Percentiles rank a stretch among this genome's conserved stretches.
phyloP scores from a whole-genome alignment of 2,113 vertebrate genomes.

The Echinops telfairi region DNA sequence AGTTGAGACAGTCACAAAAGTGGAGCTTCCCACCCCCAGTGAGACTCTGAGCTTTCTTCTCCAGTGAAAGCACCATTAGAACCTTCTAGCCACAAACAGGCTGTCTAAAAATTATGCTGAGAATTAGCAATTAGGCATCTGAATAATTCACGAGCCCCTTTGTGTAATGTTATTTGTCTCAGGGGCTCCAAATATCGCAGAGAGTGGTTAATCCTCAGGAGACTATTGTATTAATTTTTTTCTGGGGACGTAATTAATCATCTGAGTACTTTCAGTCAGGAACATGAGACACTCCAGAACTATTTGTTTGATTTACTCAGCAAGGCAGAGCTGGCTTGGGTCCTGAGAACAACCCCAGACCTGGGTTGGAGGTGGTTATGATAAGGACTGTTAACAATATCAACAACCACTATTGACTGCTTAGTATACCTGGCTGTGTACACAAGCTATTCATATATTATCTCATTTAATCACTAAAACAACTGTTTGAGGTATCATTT shows the following conservation, averaged over 20 bases:
- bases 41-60: constrained; percentile 36
- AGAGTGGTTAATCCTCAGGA: constrained; percentile 40
- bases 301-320: constrained; percentile 27
- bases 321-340: not conserved
- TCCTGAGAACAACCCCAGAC: not conserved
- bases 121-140: constrained; percentile 21
- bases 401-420: not conserved
- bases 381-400: not conserved
- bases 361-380: not conserved
- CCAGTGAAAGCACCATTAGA: not conserved
- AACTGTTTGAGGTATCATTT: not conserved
- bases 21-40: not conserved
- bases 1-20: constrained; percentile 16
- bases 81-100: constrained; percentile 45
- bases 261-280: constrained; percentile 21
- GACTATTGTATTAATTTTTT: constrained; percentile 64
- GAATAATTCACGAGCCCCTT: constrained; percentile 31
- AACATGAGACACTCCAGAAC: not conserved
- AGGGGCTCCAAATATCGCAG: not conserved
- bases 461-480: not conserved
- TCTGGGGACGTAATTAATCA: constrained; percentile 56
- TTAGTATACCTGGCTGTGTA: not conserved
- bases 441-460: not conserved
- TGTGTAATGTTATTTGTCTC: constrained; percentile 2
- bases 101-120: not conserved